A percentile compares a stretch with the other conserved stretches of the same genome.
phyloP scores from a whole-genome alignment of 2,888 invertebrate genomes.

The Reticulitermes lucifugus region DNA sequence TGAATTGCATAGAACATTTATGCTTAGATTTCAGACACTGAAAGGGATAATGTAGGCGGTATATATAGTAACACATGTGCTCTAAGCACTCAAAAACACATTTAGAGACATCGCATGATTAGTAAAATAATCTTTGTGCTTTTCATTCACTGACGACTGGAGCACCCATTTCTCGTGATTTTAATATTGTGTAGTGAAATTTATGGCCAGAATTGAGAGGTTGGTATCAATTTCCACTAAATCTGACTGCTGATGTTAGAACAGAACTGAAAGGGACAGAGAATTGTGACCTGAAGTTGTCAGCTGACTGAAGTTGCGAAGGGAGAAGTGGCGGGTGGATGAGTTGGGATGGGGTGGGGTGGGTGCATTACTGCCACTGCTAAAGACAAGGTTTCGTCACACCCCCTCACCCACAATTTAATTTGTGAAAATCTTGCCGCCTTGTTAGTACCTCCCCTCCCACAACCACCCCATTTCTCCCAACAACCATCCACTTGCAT shows the following conservation, averaged over 20 bases:
- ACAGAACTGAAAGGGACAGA: neutral
- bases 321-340: neutral
- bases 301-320: neutral
- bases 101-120: too few species aligned
- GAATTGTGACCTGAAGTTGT: neutral
- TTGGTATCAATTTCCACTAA: neutral
- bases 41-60: too few species aligned
- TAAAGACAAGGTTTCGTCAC: constrained; percentile 29
- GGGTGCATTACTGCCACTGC: constrained; percentile 14
- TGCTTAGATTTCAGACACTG: too few species aligned
- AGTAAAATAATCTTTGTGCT: too few species aligned
- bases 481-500: constrained; percentile 13
- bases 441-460: constrained; percentile 42
- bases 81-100: too few species aligned
- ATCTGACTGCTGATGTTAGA: neutral
- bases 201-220: neutral
- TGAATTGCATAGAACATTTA: too few species aligned
- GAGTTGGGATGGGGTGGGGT: neutral
- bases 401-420: constrained; percentile 47
- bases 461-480: neutral
- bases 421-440: constrained; percentile 51
- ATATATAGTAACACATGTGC: too few species aligned
- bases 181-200: neutral
- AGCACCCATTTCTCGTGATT: too few species aligned
- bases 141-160: too few species aligned